Evolutionary conservation across 2,797 vertebrate genomes (phyloP), one percentile per base, ranked within the genome.

Genomic region (Champsocephalus esox): DNA sequence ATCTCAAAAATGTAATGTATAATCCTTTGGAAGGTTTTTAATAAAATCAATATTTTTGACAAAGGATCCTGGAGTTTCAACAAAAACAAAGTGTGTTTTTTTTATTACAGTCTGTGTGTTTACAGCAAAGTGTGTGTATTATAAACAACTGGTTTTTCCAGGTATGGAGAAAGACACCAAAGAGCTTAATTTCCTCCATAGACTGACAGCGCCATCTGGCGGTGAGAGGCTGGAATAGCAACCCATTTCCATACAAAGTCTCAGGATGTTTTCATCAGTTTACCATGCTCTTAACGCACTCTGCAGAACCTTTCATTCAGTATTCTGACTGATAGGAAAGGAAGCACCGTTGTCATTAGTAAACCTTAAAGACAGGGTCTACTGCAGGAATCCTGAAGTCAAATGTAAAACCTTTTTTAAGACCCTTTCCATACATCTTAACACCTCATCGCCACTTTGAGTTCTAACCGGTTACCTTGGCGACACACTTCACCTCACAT

Each of bases 151-250:
- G 8, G 14, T 34, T 24, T 56, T 14, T 24, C 24, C 24, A 24
- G 24, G 24, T 24, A 24, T 24, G 24, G 24, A 24, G 24, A 24
- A 24, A 24, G 24, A 24, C 24, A 24, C 24, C 4, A 34, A 45
- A 50, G 24, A 43, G 19, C 14, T 76, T 0, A 17, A 19, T 48
- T 79, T 69, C 44, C 61, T 64, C 7, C 17, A 61, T 72, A 89
- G 87, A 48, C 41, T 28, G 41, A 78, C 34, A 71, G 66, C 12
- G 75, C 90, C 90, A 91, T 86, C 92, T 92, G 88, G 88, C 46
- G 60, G 50, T 34, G 1, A 12, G 4, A 73, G 7, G 28, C 3
- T 16, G 34, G 61, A 88, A 83, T 3, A 80, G 56, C 84, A 84
- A 12, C 19, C n/a, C 12, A 17, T 41, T 38, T 28, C 9, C 4